Percentiles rank a stretch among this genome's conserved stretches.
Conservation (phyloP, 2,113 vertebrate species). For the Nestor notabilis region DNA sequence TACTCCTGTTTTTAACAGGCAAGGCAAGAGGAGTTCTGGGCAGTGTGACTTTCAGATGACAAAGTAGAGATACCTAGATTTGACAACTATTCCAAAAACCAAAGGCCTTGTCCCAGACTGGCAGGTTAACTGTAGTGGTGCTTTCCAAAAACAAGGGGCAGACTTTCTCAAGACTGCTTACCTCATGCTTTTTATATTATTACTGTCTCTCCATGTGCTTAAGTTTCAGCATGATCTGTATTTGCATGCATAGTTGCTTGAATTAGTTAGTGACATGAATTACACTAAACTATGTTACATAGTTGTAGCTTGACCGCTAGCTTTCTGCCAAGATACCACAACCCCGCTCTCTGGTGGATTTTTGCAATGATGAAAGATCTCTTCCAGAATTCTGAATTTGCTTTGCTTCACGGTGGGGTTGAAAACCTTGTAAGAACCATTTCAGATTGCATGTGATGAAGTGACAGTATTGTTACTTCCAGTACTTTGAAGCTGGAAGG, state of each 20-base stretch:
- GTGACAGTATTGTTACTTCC: neutral
- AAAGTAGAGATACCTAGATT: neutral
- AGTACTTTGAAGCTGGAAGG: neutral
- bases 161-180: neutral
- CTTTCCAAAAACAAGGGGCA: neutral
- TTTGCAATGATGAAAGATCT: neutral
- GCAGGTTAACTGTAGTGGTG: neutral
- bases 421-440: neutral
- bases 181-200: neutral
- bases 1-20: neutral
- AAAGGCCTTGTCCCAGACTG: neutral
- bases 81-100: neutral
- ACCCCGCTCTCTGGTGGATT: neutral
- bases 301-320: neutral
- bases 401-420: fast-evolving
- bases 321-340: neutral
- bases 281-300: neutral
- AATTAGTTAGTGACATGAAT: neutral
- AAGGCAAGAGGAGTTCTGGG: neutral
- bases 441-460: neutral
- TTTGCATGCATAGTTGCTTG: neutral
- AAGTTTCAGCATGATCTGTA: neutral
- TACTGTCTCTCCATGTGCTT: neutral
- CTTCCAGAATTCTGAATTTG: neutral
- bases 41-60: no score